Conservation (phyloP, 2,797 vertebrate species). For the Danio aesculapii region DNA sequence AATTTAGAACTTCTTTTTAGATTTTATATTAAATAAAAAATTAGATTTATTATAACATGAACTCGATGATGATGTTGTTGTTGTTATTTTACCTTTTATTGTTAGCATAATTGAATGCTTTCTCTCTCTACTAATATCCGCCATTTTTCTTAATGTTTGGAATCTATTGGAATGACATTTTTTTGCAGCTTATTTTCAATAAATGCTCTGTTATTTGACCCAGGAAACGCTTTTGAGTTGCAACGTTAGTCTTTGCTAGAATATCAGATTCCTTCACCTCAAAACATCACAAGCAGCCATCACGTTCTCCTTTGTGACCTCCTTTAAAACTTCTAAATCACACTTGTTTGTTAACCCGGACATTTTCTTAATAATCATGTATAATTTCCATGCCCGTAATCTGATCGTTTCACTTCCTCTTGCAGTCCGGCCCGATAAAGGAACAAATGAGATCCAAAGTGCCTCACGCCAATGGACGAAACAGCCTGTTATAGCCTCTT, state of each 20-base stretch:
- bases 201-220: not conserved
- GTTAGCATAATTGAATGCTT: no score
- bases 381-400: not conserved
- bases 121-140: no score
- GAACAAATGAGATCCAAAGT: constrained; percentile 87
- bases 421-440: constrained; percentile 80
- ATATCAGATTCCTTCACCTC: not conserved
- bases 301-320: not conserved
- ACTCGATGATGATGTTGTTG: no score
- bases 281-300: not conserved
- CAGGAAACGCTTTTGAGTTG: not conserved
- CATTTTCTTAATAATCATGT: not conserved
- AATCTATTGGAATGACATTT: not conserved
- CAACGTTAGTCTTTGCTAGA: not conserved
- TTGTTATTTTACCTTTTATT: no score
- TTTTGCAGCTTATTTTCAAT: not conserved
- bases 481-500: constrained; percentile 77
- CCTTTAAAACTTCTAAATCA: not conserved
- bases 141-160: not conserved
- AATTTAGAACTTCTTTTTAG: no score
- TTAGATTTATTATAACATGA: no score
- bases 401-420: constrained; percentile 29
- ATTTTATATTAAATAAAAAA: no score
- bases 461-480: constrained; percentile 80
- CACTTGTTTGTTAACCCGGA: not conserved